These are phyloP conservation scores for Lamellibrachia columna DNA, from an alignment of 2,888 invertebrate species.

Conservation along the genomic window DNA sequence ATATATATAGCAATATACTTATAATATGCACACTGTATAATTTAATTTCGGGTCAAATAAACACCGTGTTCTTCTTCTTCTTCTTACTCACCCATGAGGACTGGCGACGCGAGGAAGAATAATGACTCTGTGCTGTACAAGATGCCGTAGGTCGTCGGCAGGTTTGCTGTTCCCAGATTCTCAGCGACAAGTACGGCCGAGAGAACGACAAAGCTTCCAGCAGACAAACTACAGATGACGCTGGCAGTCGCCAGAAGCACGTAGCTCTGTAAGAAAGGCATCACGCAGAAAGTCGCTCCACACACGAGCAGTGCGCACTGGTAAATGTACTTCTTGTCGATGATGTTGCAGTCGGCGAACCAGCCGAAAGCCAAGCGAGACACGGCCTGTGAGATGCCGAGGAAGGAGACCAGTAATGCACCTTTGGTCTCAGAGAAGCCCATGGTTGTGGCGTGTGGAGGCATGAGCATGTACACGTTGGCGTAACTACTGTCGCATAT, in stretches of 20 bases:
- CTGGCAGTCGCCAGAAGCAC: background rate
- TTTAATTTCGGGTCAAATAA: too few species aligned
- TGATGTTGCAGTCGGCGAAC: background rate
- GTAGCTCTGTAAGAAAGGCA: background rate
- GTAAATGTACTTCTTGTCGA: slow-evolving; percentile 6
- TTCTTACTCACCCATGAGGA: background rate
- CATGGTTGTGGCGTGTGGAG: background rate
- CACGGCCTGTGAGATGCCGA: background rate
- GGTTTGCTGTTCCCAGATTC: background rate
- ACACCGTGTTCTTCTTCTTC: too few species aligned
- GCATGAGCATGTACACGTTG: slow-evolving; percentile 6
- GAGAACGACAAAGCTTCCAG: background rate
- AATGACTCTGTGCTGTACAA: background rate
- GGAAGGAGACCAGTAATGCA: background rate
- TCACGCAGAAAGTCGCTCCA: background rate
- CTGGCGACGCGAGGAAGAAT: background rate
- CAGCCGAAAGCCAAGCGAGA: background rate
- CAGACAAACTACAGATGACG: background rate
- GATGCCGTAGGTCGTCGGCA: background rate
- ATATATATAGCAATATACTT: background rate
- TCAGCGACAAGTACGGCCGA: background rate
- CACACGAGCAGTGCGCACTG: background rate
- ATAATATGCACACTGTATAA: too few species aligned
- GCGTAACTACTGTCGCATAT: background rate
- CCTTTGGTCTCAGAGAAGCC: background rate